Evolutionary conservation across 1,140 invertebrate species (phyloP).

Genomic region (Drosophila pseudoobscura): DNA sequence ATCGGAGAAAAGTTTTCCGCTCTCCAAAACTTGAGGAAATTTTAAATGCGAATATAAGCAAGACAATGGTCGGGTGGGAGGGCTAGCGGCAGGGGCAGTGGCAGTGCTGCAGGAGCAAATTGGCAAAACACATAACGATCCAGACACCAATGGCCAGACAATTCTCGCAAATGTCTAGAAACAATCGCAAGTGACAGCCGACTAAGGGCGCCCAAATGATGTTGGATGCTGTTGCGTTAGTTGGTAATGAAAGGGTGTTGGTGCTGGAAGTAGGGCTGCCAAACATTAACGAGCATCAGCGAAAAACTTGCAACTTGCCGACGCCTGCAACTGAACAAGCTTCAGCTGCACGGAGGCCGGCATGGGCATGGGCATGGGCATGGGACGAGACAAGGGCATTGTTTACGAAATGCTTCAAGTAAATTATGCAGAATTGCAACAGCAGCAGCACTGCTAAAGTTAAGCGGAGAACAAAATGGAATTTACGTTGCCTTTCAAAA

Average conservation of each 20-base stretch:
- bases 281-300: conserved; percentile 80
- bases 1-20: conserved; percentile 37
- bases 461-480: conserved; percentile 72
- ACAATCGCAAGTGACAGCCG: conserved; percentile 37
- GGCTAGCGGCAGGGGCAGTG: conserved; percentile 1
- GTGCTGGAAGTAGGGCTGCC: conserved; percentile 29
- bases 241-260: conserved; percentile 55
- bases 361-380: too few relatives aligned
- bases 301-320: conserved; percentile 70
- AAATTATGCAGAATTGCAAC: conserved; percentile 74
- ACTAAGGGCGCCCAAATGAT: conserved; percentile 24
- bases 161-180: conserved; percentile 21
- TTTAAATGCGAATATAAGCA: conserved; percentile 37
- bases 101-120: conserved; percentile 31
- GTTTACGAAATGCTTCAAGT: conserved; percentile 73
- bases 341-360: conserved; percentile 15
- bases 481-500: conserved; percentile 51
- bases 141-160: conserved; percentile 22
- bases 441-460: conserved; percentile 55
- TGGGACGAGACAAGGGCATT: conserved; percentile 43
- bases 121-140: conserved; percentile 63
- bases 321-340: conserved; percentile 35
- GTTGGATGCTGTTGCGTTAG: conserved; percentile 46
- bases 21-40: conserved; percentile 41
- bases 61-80: conserved; percentile 20